Base-by-base conservation (phyloP, 2,888 invertebrate species). In the Chelonus formosanus region DNA sequence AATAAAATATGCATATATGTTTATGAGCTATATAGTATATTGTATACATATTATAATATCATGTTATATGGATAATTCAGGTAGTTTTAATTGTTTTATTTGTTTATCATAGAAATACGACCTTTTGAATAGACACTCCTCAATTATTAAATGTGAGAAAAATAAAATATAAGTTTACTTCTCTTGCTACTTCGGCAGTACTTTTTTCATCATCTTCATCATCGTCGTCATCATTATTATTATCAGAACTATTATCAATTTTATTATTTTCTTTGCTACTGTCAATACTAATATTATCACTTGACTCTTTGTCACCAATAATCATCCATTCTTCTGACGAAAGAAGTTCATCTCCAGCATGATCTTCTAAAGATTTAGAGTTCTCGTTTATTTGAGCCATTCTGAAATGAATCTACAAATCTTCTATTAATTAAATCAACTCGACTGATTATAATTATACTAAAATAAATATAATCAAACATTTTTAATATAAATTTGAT, bases 321-420 rank as follows among this genome's bases (percentile, higher is more conserved):
- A 72, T 62, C 5, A 65, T 67, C 72, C 72, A 72, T 34, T 72
- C 72, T n/a, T 65, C 72, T 67, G 62, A 70, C 6, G 64, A 44
- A 36, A 67, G 67, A 8, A 8, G 32, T 8, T 57, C 57, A 10
- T 57, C 57, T n/a, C 34, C 34, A 45, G 3, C 45, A 32, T 10
- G 57, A 8, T 8, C 45, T 7, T 57, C n/a, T 3, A 7, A 8
- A 47, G 34, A 3, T 8, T 3, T n/a, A 31, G 47, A 31, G n/a
- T n/a, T 45, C 45, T 47, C 45, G 5, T 57, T 45, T 0, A 8
- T 8, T n/a, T 45, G 32, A 34, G 45, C 57, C 57, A 57, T 57
- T 47, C 20, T 20, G 20, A 20, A 20, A 20, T 20, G 20, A 20
- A 20, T 2, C 20, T 20, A 20, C 20, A 1, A 20, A 20, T 20